These are phyloP conservation scores for Trichechus manatus DNA, from an alignment of 2,113 vertebrate species.

Conservation along the genomic window DNA sequence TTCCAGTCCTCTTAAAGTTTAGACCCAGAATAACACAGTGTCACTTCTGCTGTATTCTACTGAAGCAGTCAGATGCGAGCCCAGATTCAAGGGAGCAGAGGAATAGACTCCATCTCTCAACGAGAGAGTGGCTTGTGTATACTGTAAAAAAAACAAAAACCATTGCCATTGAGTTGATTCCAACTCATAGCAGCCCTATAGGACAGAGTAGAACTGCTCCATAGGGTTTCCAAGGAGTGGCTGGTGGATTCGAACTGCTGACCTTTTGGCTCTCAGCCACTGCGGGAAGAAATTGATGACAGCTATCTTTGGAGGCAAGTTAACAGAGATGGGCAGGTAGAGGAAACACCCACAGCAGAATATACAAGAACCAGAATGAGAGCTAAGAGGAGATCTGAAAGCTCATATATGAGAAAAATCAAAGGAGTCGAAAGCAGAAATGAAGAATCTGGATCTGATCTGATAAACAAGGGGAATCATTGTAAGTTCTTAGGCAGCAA, in stretches of 20 bases:
- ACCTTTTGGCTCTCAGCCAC: too few relatives aligned
- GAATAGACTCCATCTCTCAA: background rate
- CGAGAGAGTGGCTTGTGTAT: background rate
- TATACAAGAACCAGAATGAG: background rate
- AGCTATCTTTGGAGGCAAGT: background rate
- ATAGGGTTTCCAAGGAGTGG: too few relatives aligned
- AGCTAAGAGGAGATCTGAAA: background rate
- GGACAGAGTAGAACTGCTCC: too few relatives aligned
- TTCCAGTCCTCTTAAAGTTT: background rate
- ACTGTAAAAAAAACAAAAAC: too few relatives aligned
- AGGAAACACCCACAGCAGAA: background rate
- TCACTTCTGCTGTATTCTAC: background rate
- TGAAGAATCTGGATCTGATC: background rate
- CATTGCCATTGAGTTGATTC: too few relatives aligned
- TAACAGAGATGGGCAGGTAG: background rate
- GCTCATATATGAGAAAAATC: background rate
- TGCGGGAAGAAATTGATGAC: background rate
- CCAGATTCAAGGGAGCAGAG: background rate
- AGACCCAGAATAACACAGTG: background rate
- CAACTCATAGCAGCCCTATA: too few relatives aligned
- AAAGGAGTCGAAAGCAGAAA: background rate
- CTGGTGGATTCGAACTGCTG: too few relatives aligned
- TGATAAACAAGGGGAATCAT: background rate
- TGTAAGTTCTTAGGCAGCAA: background rate
- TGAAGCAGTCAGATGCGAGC: background rate